Evolutionary conservation across 2,113 vertebrate genomes (phyloP), one percentile per base, ranked within the genome.

Genomic region (Philantomba maxwellii): DNA sequence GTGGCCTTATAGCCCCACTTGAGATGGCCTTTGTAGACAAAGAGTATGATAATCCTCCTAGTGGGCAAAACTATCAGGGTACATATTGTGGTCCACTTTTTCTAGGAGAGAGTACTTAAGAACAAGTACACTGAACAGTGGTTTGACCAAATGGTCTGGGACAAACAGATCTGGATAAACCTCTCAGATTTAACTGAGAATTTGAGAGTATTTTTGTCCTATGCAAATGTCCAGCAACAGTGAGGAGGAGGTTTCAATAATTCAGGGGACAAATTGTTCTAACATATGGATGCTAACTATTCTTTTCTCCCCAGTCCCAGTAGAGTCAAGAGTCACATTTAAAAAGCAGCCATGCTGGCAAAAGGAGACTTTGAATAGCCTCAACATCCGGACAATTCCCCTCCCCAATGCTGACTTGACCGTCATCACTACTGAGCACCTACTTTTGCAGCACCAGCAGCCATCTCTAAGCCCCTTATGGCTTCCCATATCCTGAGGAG

Each of bases 101-200:
- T 62, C 73, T 97, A 96, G 43, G 28, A 96, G 23, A 90, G 26
- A 19, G 30, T 73, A 7, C 57, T 51, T 77, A 39, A 83, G 47
- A 97, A 89, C 30, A 94, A 92, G 19, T 28, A 86, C 94, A 93
- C 7, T 84, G 80, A 96, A 73, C 94, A 95, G 92, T 86, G 36
- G 14, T 88, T 88, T 94, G 66, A 95, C 94, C 94, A 97, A 93
- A 97, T 97, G 91, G 91, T 96, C 60, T 62, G 88, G 70, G 90
- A 96, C 92, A 96, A 95, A 96, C 62, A 93, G 64, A 73, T 83
- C 51, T 94, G 43, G 43, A 95, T 80, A 97, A 94, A 92, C 4
- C 84, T 91, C 86, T 93, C 84, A 78, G 78, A 96, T 87, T 97
- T 95, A 96, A 94, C 91, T 89, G 47, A 95, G n/a, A 96, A 87